These are phyloP conservation scores for Lota lota DNA, from an alignment of 2,113 vertebrate genomes.

Conservation along the genomic window DNA sequence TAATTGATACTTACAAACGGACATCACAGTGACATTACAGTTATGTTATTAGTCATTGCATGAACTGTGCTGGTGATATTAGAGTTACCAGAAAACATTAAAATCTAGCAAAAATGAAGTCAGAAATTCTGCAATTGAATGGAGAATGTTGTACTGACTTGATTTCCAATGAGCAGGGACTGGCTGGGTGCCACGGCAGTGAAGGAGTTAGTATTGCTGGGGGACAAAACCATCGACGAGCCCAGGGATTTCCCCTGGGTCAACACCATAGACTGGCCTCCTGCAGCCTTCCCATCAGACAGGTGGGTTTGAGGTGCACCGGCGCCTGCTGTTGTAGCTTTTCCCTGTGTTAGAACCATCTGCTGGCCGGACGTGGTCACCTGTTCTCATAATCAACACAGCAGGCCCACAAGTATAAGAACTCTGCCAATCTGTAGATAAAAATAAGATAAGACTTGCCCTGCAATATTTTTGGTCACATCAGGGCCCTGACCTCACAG, in stretches of 20 bases:
- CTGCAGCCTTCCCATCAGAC: constrained; percentile 37
- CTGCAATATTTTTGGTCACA: no score
- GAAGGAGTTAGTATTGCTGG: neutral
- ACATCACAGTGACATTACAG: no score
- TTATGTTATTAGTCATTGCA: no score
- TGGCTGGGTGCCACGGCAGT: neutral
- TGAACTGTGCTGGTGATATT: no score
- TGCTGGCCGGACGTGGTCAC: neutral
- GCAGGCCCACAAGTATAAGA: neutral
- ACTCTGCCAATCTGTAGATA: neutral
- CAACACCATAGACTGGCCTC: constrained; percentile 73
- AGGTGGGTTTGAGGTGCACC: neutral
- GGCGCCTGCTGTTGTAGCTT: neutral
- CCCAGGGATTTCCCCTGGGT: constrained; percentile 57
- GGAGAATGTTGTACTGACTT: no score
- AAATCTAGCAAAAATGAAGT: no score
- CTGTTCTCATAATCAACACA: neutral
- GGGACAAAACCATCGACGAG: neutral
- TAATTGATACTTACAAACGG: no score
- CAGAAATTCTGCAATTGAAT: no score
- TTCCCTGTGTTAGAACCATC: neutral
- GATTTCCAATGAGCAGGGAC: neutral
- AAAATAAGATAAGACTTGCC: neutral
- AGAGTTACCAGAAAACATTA: no score
- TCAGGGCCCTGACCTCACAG: no score